Evolutionary conservation across 2,113 vertebrate genomes (phyloP), one percentile per base, ranked within the genome.

Genomic region (Salvator merianae): DNA sequence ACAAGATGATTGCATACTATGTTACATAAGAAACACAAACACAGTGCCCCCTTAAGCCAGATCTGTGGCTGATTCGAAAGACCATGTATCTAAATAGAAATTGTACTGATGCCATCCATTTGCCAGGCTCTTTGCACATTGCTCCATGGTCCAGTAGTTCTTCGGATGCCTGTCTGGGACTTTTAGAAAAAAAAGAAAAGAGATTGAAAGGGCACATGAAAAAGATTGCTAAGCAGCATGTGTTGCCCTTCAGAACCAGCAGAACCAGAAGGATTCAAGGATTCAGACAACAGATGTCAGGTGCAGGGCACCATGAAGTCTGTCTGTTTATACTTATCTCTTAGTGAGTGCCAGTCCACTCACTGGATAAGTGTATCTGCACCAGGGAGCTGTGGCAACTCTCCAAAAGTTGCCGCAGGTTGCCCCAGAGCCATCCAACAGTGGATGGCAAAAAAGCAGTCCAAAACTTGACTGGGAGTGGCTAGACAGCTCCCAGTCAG

Each of bases 11-110:
- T 30, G 28, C 28, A 30, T 66, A 66, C 65, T n/a, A 12, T 30
- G 30, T 66, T 30, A 66, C 30, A 30, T 66, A 66, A 66, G 28
- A 66, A 66, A 66, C 30, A 66, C 28, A 66, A 66, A 12, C 30
- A n/a, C 14, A 14, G 12, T 12, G 8, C 70, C 38, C 36, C 68
- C 70, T 14, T 38, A 40, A 28, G 36, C 36, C 40, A 26, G 36
- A 40, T 72, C 70, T 40, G 24, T 13, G 28, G 53, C 28, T 20
- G 36, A n/a, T 10, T 71, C 24, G 53, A 30, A 77, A 79, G 34
- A 69, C 32, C 14, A 76, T 22, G 22, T 82, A 80, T 5, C 62
- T n/a, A 18, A 34, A 62, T 78, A 83, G 47, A 85, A 87, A 77
- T 84, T 1, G 2, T 1, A 85, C 2, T 4, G 0, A 14, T 62